Base-by-base conservation (phyloP, 35 echinoderm and acorn worm species). In the Heliocidaris tuberculata region DNA sequence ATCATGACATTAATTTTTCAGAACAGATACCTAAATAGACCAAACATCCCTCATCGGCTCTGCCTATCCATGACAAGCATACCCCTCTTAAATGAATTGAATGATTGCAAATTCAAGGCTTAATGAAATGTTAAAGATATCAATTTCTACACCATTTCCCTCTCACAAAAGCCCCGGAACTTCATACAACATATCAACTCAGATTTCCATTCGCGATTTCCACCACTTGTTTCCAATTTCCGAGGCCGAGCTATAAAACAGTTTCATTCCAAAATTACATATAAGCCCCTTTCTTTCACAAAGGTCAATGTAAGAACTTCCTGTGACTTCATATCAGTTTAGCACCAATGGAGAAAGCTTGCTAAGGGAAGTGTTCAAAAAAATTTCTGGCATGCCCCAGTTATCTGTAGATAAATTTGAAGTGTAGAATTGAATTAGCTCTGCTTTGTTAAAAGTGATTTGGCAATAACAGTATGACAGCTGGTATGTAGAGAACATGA, bases 401-500 rank as follows among this genome's bases (percentile, higher is more conserved):
- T 21, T 78, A 42, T 42, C 27, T 5, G 65, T 27, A 78, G 21
- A n/a, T 78, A 78, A 78, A 27, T 78, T 78, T 78, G 21, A 78
- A 78, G 65, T 78, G 19, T n/a, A 78, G 27, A 78, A 78, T 78
- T 78, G 65, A 78, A 78, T 78, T 78, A n/a, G n/a, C n/a, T n/a
- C n/a, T 78, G 65, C 65, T 78, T 78, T 27, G 19, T 21, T 78
- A n/a, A 17, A 78, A 7, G 17, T 78, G 65, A 21, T n/a, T 24
- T n/a, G 65, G 65, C 65, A 78, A 78, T 78, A 78, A 78, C 65
- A 78, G 4, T 27, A 7, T 29, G 65, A 78, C 65, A 78, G 65
- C 65, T 78, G 65, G 65, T 27, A 21, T n/a, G 0, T 27, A 19
- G 27, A 78, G 21, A 27, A n/a, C 27, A n/a, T 78, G 65, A 78